Evolutionary conservation across 2,113 vertebrate species (phyloP).

Genomic region (Lepisosteus oculatus): DNA sequence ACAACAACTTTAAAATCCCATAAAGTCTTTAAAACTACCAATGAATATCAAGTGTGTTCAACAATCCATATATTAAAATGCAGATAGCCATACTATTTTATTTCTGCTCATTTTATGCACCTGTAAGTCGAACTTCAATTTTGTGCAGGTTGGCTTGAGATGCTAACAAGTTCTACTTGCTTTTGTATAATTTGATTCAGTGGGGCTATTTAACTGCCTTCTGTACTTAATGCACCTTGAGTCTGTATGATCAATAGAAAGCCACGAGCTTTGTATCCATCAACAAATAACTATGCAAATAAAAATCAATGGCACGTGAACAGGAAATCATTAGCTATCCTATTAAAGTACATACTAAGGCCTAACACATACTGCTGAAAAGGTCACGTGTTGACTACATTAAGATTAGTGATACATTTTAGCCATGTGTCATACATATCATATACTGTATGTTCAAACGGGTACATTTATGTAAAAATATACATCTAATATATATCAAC

Average conservation of each 20-base stretch:
- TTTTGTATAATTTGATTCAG: constrained; percentile 16
- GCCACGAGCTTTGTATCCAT: constrained; percentile 59
- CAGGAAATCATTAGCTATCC: constrained; percentile 62
- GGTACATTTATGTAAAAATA: neutral
- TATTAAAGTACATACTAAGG: constrained; percentile 58
- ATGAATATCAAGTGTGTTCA: too few species aligned
- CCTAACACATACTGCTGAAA: constrained; percentile 32
- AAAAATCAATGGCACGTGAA: constrained; percentile 67
- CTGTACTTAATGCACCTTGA: constrained; percentile 30
- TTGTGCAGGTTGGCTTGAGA: neutral
- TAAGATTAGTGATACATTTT: constrained; percentile 38
- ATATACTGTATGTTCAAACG: constrained; percentile 20
- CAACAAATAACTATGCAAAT: constrained; percentile 74
- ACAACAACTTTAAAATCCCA: too few species aligned
- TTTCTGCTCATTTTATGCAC: neutral
- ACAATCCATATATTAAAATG: too few species aligned
- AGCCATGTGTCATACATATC: constrained; percentile 22
- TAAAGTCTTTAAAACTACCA: too few species aligned
- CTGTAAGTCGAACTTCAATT: neutral
- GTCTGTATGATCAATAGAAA: constrained; percentile 48
- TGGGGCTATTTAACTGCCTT: constrained; percentile 22
- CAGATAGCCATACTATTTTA: too few species aligned
- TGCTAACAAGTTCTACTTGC: neutral
- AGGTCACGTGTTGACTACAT: constrained; percentile 44
- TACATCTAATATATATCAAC: neutral